phyloP scores from a whole-genome alignment of 2,888 invertebrate genomes.

The Troides aeacus region DNA sequence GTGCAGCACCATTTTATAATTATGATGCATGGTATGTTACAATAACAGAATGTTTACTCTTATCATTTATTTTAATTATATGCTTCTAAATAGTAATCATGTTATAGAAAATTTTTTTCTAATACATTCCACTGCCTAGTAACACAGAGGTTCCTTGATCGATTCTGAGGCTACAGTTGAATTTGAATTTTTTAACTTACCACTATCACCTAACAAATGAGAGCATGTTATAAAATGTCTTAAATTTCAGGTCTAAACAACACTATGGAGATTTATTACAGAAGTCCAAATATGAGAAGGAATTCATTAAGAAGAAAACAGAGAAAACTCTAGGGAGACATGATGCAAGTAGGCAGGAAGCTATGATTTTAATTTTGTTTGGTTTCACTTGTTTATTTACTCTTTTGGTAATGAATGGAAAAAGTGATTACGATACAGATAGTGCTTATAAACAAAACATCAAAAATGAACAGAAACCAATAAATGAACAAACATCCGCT shows the following conservation, averaged over 20 bases:
- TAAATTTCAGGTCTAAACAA: slow-evolving; percentile 63
- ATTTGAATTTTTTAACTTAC: no score
- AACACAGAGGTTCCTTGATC: no score
- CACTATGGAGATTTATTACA: slow-evolving; percentile 74
- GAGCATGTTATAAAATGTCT: neutral
- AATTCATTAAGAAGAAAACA: slow-evolving; percentile 34
- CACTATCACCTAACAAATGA: no score
- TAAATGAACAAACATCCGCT: no score
- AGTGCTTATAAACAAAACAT: slow-evolving; percentile 21
- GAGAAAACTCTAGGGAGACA: neutral
- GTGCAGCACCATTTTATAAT: slow-evolving; percentile 85
- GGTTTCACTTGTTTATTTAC: slow-evolving; percentile 46
- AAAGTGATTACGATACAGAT: slow-evolving; percentile 54
- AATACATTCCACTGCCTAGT: no score
- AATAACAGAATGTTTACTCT: no score
- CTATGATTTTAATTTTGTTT: slow-evolving; percentile 47
- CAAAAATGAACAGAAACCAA: neutral
- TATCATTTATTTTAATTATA: no score
- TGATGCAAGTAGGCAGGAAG: slow-evolving; percentile 46
- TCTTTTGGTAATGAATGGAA: slow-evolving; percentile 47
- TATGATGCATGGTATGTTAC: slow-evolving; percentile 88
- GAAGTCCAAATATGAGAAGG: slow-evolving; percentile 51
- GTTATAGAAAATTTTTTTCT: no score
- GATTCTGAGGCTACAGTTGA: no score
- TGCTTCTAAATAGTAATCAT: no score